Conservation (phyloP, 2,888 invertebrate genomes). For the Acleris laterana region DNA sequence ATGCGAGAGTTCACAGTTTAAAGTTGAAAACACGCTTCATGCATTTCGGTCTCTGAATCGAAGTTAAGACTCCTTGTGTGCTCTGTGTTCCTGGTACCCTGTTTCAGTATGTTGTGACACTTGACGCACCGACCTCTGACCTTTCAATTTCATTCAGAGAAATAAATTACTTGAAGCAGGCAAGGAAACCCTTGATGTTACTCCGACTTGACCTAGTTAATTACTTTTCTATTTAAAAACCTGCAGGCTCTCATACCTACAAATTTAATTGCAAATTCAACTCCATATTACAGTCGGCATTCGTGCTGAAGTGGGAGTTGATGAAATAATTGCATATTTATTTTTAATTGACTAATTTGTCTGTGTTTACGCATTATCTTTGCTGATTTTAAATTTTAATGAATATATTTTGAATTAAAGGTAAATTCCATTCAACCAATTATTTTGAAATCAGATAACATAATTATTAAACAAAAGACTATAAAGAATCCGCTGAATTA, state of each 20-base stretch:
- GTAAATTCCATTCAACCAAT: too few relatives aligned
- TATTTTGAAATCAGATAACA: too few relatives aligned
- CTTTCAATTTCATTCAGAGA: slow-evolving; percentile 18
- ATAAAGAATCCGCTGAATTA: too few relatives aligned
- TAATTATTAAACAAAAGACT: too few relatives aligned
- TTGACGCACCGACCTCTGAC: slow-evolving; percentile 1
- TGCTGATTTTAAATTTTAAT: too few relatives aligned
- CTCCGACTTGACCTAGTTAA: slow-evolving; percentile 9
- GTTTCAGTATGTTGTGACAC: too few relatives aligned
- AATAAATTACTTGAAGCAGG: slow-evolving; percentile 15
- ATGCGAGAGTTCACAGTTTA: slow-evolving; percentile 40
- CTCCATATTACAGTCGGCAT: background rate
- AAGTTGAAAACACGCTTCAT: slow-evolving; percentile 1
- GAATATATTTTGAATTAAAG: too few relatives aligned
- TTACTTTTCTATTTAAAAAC: background rate
- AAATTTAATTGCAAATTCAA: background rate
- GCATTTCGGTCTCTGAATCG: slow-evolving; percentile 5
- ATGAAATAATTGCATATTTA: background rate
- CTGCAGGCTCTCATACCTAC: background rate
- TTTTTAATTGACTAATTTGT: background rate
- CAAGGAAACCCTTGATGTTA: slow-evolving; percentile 9
- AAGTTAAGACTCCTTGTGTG: background rate
- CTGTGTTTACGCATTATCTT: too few relatives aligned
- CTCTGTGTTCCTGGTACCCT: background rate
- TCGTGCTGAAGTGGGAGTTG: background rate